phyloP scores from a whole-genome alignment of 2,888 invertebrate genomes.

The Campaea margaritaria region DNA sequence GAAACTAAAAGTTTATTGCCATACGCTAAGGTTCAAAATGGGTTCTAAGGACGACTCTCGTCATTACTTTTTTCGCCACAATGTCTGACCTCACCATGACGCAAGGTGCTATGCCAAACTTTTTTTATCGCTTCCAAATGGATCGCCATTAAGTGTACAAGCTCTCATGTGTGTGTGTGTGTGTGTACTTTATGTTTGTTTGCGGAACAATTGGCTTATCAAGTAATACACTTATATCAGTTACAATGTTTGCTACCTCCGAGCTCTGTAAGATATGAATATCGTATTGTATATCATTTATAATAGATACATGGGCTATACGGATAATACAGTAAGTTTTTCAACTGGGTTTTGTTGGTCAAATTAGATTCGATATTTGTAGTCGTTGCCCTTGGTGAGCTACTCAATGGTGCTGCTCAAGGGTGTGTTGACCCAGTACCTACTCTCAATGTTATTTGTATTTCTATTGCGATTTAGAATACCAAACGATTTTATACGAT shows the following conservation, averaged over 20 bases:
- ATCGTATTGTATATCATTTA: background rate
- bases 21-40: background rate
- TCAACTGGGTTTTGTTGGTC: background rate
- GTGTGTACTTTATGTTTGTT: slow-evolving; percentile 6
- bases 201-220: slow-evolving; percentile 1
- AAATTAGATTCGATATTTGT: no score
- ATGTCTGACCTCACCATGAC: slow-evolving; percentile 24
- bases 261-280: background rate
- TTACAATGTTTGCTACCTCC: background rate
- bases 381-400: no score
- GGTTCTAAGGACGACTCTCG: background rate
- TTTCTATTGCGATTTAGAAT: no score
- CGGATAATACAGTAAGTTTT: background rate
- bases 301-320: background rate
- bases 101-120: slow-evolving; percentile 19
- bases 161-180: background rate
- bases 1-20: no score
- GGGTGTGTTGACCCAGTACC: no score
- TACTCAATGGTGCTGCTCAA: no score
- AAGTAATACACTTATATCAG: background rate
- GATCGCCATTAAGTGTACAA: slow-evolving; percentile 9
- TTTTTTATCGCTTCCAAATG: slow-evolving; percentile 13
- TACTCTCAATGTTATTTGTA: no score
- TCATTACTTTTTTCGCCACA: slow-evolving; percentile 4
- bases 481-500: no score